These are phyloP conservation scores for Cancer borealis DNA, from an alignment of 2,888 invertebrate species.

Conservation along the genomic window DNA sequence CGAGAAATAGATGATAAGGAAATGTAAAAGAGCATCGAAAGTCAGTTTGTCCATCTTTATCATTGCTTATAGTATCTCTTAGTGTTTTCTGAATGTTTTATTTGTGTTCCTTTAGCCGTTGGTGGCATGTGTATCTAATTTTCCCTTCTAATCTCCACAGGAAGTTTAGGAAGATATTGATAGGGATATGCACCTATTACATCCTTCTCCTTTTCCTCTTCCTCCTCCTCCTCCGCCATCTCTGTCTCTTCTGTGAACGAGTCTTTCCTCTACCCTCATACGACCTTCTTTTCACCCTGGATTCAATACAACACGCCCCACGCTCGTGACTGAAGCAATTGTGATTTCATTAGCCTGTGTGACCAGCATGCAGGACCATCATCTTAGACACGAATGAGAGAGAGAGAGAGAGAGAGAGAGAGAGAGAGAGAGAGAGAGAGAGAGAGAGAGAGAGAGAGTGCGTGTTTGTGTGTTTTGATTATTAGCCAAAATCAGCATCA, in stretches of 20 bases:
- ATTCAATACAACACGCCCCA: not conserved
- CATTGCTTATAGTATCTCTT: not conserved
- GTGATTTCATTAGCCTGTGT: not conserved
- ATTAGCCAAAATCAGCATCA: not conserved
- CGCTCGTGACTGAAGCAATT: not conserved
- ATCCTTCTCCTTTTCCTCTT: not conserved
- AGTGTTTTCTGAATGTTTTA: not conserved
- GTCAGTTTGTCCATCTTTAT: not conserved
- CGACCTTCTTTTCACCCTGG: not conserved
- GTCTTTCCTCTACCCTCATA: not conserved
- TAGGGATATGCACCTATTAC: not conserved
- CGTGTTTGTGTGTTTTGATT: not conserved
- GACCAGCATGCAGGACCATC: not conserved
- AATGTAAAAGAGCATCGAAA: not conserved
- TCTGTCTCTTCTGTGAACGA: not conserved
- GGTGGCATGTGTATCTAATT: not conserved
- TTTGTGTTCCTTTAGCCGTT: not conserved
- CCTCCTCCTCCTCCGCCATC: not conserved
- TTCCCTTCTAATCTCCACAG: not conserved
- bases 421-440: not conserved
- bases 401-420: too few species aligned
- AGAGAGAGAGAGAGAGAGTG: slow-evolving; percentile 21
- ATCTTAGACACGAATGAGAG: not conserved
- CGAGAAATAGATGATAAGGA: not conserved
- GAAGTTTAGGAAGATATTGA: not conserved